Base-by-base conservation (phyloP, 2,797 vertebrate genomes). In the Myotis myotis region DNA sequence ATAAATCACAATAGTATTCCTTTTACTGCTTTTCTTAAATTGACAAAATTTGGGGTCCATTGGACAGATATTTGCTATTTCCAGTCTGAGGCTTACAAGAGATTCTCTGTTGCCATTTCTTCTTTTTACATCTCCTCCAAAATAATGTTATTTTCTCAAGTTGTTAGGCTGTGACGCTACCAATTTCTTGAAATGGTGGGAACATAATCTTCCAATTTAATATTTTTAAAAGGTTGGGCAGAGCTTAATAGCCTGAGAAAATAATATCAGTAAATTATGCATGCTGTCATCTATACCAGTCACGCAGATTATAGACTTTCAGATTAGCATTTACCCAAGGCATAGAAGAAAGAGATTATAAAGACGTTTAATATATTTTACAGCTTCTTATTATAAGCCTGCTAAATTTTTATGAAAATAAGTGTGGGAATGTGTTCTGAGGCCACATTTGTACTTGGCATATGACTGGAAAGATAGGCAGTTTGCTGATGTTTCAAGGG, bases 101-200 rank as follows among this genome's bases (percentile, higher is more conserved):
- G n/a, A 36, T 83, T 86, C 57, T 87, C 87, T 85, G 51, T 93
- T 87, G 47, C 28, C 36, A 25, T 88, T 96, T 92, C 33, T 85
- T 95, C n/a, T 88, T 89, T 66, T 95, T 75, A 71, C 51, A 79
- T 90, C 22, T 11, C 6, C 2, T 93, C 53, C 85, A 88, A 94
- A 96, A 92, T 79, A 96, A 96, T 92, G 78, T 72, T 96, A 90
- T 96, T 97, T 96, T 95, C 83, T 96, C 70, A 95, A 96, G 70
- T 82, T 96, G 83, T 95, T 96, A 64, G 82, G 30, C 87, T 87
- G 53, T 89, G 80, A 96, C 60, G 5, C 91, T 86, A 93, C 84
- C 94, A 92, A 87, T 96, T 97, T 97, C 57, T 72, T 89, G 84
- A 95, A 96, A 93, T 96, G 36, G 74, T 75, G 68, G 53, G 25